Evolutionary conservation across 2,888 invertebrate species (phyloP).

Genomic region (Adelphocoris suturalis): DNA sequence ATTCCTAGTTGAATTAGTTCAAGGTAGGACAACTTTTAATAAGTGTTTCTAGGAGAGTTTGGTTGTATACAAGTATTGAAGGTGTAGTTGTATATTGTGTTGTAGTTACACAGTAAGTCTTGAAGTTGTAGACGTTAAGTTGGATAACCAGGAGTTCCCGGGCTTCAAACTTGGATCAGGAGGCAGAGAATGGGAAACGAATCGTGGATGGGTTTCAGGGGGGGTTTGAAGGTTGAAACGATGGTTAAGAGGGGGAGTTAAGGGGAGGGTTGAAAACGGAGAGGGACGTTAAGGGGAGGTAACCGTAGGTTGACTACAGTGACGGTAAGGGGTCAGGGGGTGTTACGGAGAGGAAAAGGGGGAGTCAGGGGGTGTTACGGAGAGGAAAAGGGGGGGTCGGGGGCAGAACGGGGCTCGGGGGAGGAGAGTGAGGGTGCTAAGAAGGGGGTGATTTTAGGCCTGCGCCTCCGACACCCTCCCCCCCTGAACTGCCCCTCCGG

Average conservation of each 20-base stretch:
- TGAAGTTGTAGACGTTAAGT: not conserved
- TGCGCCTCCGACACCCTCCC: not conserved
- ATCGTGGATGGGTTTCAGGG: not conserved
- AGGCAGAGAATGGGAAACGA: not conserved
- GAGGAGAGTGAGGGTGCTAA: not conserved
- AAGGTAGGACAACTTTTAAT: no score
- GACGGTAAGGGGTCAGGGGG: not conserved
- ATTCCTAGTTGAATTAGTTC: no score
- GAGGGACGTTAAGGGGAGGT: not conserved
- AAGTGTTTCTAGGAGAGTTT: no score
- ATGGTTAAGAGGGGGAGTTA: not conserved
- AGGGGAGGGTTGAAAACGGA: not conserved
- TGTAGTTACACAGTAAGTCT: no score
- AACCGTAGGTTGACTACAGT: not conserved
- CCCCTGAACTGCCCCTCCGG: not conserved
- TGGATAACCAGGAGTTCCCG: not conserved
- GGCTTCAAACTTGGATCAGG: not conserved
- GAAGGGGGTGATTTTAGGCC: constrained; percentile 37
- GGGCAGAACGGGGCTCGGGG: no score
- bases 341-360: no score
- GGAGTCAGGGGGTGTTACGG: no score
- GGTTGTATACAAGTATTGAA: no score
- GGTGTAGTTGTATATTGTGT: no score
- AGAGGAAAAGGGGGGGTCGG: no score
- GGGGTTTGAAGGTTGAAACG: not conserved